A percentile compares a stretch with the other conserved stretches of the same genome.
These are phyloP conservation scores for Rissa tridactyla DNA, from an alignment of 2,113 vertebrate species.

Conservation along the genomic window DNA sequence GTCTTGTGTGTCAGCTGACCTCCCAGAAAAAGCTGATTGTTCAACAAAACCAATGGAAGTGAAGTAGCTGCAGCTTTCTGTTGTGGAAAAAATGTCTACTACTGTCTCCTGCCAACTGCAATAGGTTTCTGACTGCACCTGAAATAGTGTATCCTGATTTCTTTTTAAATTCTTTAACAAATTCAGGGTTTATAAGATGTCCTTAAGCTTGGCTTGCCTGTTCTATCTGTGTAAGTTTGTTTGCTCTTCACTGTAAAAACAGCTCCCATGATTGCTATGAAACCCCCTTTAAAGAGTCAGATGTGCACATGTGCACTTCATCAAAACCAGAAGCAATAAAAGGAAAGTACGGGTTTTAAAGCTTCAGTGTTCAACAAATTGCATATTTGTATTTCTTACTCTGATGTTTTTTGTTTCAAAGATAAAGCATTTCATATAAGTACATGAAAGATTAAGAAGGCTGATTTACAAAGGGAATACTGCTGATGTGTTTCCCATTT, in stretches of 20 bases:
- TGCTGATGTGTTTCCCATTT: neutral
- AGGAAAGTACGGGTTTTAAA: neutral
- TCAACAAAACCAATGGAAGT: neutral
- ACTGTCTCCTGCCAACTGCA: neutral
- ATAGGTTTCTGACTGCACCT: neutral
- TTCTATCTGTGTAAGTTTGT: neutral
- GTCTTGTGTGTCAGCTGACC: neutral
- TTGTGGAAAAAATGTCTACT: neutral
- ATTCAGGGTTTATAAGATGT: neutral
- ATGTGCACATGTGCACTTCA: neutral
- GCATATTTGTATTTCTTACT: neutral
- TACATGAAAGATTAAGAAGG: neutral
- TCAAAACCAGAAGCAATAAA: neutral
- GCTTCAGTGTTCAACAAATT: fast-evolving
- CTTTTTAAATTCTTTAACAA: neutral
- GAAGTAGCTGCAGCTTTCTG: neutral
- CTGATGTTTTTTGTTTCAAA: neutral
- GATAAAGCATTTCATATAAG: neutral
- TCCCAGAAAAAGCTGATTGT: neutral
- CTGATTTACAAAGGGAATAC: neutral
- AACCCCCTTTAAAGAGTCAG: neutral
- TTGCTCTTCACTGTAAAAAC: neutral
- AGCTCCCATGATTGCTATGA: neutral
- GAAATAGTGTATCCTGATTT: neutral
- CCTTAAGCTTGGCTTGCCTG: neutral